Evolutionary conservation across 2,797 vertebrate species (phyloP), one percentile per base, ranked within the genome.

Genomic region (Enteromius unitaeniatus): DNA sequence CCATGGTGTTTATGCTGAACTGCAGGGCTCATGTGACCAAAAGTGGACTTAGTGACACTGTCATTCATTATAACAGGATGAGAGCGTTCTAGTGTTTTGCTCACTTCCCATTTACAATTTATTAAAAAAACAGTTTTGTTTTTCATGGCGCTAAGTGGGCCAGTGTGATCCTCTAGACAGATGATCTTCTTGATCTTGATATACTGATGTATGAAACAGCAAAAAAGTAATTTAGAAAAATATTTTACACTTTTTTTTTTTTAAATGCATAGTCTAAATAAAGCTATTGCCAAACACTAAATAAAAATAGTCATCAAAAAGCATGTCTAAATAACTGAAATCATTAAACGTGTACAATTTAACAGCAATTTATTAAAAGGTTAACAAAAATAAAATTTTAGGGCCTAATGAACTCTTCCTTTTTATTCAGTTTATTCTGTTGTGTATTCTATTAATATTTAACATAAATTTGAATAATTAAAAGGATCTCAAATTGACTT

Each of bases 21-120:
- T 64, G 58, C 40, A 28, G 40, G 58, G 23, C 21, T 26, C 37
- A 31, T 31, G 28, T 64, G 23, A 28, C 47, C 28, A 62, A 62
- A 62, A 3, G 15, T 28, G 40, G 47, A 62, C 40, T 47, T 45
- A 21, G 45, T 28, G 37, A 78, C 26, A 26, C 23, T 23, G 62
- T 78, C 40, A 45, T 78, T 78, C 40, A 64, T 78, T 78, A 31
- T 55, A 64, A 19, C 15, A 6, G n/a, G 40, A 28, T 45, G n/a
- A 70, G 68, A 26, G 58, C 45, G 58, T 47, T 64, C 51, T 58
- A 55, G 55, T 64, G 55, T 42, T 11, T 58, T 2, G n/a, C 40
- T 47, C 10, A 17, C 55, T 47, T 64, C 13, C 73, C 73, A 55
- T 55, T 34, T 37, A 55, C 14, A 55, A 77, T 45, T 62, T 45